Percentiles rank a stretch among this genome's conserved stretches.
Conservation (phyloP, 2,113 vertebrate species). For the Acanthochromis polyacanthus region DNA sequence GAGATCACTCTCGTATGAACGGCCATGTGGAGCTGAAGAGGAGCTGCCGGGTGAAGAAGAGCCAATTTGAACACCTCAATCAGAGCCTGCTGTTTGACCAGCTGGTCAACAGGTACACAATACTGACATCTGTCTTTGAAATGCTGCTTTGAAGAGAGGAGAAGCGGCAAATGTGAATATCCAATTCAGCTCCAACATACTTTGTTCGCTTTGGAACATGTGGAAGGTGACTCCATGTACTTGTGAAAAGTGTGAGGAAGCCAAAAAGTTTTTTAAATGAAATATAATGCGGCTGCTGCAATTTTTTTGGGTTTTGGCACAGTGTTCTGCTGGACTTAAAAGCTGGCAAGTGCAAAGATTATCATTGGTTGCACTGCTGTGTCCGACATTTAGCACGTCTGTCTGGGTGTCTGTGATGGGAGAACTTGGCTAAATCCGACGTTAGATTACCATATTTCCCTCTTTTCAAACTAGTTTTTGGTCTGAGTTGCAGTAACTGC, state of each 20-base stretch:
- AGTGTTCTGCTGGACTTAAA: too few species aligned
- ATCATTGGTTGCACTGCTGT: too few species aligned
- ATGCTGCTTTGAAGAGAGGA: background rate
- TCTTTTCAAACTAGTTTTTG: too few species aligned
- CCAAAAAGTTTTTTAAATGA: too few species aligned
- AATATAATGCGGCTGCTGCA: too few species aligned
- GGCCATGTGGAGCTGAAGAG: slow-evolving; percentile 96
- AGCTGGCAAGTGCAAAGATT: too few species aligned
- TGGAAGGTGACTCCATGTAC: background rate
- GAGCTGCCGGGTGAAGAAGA: slow-evolving; percentile 95
- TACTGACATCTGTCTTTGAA: slow-evolving; percentile 1
- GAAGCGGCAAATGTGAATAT: background rate
- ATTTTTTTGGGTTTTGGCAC: too few species aligned
- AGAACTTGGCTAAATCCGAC: too few species aligned
- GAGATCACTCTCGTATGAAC: slow-evolving; percentile 94
- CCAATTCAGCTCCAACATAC: fast-evolving
- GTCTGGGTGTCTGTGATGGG: too few species aligned
- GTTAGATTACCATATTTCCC: too few species aligned
- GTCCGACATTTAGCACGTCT: too few species aligned
- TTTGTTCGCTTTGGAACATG: background rate
- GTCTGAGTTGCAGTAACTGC: too few species aligned
- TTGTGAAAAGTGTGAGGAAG: background rate
- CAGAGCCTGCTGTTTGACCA: slow-evolving; percentile 99
- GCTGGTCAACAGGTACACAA: slow-evolving; percentile 94
- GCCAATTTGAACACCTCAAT: slow-evolving; percentile 97